Conservation (phyloP, 2,888 invertebrate genomes). For the Melikaiella ostensackeni region DNA sequence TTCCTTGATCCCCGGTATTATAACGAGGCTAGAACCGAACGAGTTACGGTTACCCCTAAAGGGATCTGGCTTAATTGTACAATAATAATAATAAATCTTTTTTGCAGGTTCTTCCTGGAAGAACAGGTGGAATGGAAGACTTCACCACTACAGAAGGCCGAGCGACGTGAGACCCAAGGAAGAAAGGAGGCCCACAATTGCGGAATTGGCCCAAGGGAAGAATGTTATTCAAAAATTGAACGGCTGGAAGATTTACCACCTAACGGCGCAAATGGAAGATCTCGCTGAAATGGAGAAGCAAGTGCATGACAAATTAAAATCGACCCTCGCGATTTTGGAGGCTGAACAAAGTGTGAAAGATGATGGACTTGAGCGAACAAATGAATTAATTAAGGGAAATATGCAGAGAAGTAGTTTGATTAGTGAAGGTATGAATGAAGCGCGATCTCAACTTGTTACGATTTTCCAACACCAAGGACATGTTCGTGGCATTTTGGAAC, state of each 20-base stretch:
- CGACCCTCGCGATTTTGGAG: conserved; percentile 70
- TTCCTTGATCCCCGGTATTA: too few species aligned
- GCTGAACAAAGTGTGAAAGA: conserved; percentile 69
- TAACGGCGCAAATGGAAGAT: conserved; percentile 95
- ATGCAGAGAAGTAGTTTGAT: conserved; percentile 96
- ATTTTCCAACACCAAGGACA: conserved; percentile 94
- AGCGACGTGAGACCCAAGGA: conserved; percentile 93
- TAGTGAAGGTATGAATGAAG: conserved; percentile 93
- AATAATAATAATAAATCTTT: too few species aligned
- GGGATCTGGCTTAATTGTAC: too few species aligned
- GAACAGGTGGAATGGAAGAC: conserved; percentile 67
- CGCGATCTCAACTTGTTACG: conserved; percentile 91
- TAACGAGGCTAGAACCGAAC: too few species aligned
- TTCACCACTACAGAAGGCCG: conserved; percentile 73
- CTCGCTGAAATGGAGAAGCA: conserved; percentile 80
- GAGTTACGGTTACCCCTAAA: too few species aligned
- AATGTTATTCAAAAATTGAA: conserved; percentile 92
- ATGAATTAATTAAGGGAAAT: conserved; percentile 86
- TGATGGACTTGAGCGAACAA: conserved; percentile 72
- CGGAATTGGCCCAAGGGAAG: conserved; percentile 93
- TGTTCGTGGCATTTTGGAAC: conserved; percentile 92
- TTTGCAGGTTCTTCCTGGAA: conserved; percentile 64
- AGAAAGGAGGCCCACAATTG: conserved; percentile 90
- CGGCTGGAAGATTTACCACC: conserved; percentile 96
- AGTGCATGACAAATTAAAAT: conserved; percentile 74